A percentile compares a stretch with the other conserved stretches of the same genome.
Evolutionary conservation across 2,888 invertebrate genomes (phyloP).

Genomic region (Heliconius cydno): DNA sequence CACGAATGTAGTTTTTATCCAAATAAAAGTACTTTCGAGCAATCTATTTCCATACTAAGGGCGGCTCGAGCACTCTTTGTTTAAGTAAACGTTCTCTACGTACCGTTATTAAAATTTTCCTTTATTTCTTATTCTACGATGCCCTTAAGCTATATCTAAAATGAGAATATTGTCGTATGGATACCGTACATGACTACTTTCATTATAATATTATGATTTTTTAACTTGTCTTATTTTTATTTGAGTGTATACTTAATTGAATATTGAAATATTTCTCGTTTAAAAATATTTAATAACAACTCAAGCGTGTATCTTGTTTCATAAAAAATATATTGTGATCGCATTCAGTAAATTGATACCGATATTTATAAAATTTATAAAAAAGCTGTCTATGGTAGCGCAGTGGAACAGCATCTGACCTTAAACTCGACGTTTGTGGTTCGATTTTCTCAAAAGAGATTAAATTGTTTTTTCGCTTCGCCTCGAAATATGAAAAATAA

Average conservation of each 20-base stretch:
- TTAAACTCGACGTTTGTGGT: no score
- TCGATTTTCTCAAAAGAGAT: no score
- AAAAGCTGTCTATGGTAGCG: no score
- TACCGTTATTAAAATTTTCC: slow-evolving; percentile 27
- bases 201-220: neutral
- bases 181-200: neutral
- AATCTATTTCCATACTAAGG: slow-evolving; percentile 22
- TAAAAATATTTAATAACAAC: neutral
- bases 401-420: no score
- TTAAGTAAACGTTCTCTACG: slow-evolving; percentile 26
- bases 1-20: slow-evolving; percentile 9
- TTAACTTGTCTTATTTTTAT: neutral
- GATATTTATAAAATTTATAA: no score
- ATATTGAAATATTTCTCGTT: neutral
- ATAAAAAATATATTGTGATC: no score
- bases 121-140: slow-evolving; percentile 26
- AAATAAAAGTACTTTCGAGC: slow-evolving; percentile 10
- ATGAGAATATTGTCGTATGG: slow-evolving; percentile 7
- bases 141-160: slow-evolving; percentile 22
- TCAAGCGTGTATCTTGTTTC: no score
- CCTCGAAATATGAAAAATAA: neutral
- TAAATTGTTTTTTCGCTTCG: no score
- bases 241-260: neutral
- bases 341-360: no score
- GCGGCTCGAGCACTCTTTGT: slow-evolving; percentile 24